Evolutionary conservation across 2,888 invertebrate species (phyloP), one percentile per base, ranked within the genome.

Genomic region (Hydraecia micacea): DNA sequence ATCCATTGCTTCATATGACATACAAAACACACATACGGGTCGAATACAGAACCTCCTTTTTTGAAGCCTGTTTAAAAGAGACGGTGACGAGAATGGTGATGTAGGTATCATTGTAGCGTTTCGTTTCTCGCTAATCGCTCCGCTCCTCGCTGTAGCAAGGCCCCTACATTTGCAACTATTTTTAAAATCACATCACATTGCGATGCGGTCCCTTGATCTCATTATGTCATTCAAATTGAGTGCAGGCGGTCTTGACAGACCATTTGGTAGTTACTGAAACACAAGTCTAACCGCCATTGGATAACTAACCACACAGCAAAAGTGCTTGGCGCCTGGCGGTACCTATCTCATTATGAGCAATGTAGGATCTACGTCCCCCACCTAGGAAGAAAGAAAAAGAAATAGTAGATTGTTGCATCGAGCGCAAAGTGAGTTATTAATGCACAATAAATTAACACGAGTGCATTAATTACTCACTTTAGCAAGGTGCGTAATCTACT

Each of bases 151-250:
- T 7, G 21, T 21, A n/a, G 1, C 18, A 49, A 75, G 18, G 7
- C 49, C 46, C 46, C 36, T 42, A 70, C 15, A 42, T 32, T 46
- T 46, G 46, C 15, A 49, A 49, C 7, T 66, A 0, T 67, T 69
- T 77, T 42, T 15, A 36, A n/a, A 49, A 15, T n/a, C 77, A 58
- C 49, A 39, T 60, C 58, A 28, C 42, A 76, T 52, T 60, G 42
- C 49, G 13, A 36, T 42, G 69, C 28, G n/a, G 77, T 70, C 55
- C 75, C 36, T 75, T 82, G 32, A 60, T 75, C 49, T 83, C 25
- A 66, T 75, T 82, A 76, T 75, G 25, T 60, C 68, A 69, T 39
- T 63, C 68, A 32, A 21, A 63, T 65, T 36, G 25, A 36, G 36
- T n/a, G 39, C 25, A 81, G 25, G 28, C 46, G 42, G 15, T 39